phyloP scores from a whole-genome alignment of 2,113 vertebrate genomes.

The Aspidoscelis tigris region DNA sequence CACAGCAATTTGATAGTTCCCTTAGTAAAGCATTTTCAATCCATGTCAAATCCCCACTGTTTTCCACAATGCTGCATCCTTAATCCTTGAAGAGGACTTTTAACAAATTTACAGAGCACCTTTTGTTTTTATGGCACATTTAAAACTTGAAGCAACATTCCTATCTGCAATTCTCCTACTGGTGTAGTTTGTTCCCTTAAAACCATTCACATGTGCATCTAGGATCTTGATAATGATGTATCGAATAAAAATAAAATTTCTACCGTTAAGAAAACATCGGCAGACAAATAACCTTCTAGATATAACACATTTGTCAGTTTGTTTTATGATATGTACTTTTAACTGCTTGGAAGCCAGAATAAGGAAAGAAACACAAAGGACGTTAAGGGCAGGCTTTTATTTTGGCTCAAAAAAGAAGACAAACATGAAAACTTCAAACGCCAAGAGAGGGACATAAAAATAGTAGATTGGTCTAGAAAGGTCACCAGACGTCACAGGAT shows the following conservation, averaged over 20 bases:
- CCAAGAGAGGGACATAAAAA: neutral
- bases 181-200: neutral
- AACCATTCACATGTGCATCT: too few relatives aligned
- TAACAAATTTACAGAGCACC: neutral
- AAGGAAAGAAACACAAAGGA: neutral
- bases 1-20: neutral
- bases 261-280: neutral
- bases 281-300: neutral
- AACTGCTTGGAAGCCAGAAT: neutral
- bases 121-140: neutral
- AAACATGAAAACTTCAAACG: neutral
- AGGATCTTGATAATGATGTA: neutral
- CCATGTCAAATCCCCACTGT: neutral
- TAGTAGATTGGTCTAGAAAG: neutral
- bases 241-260: conserved; percentile 1
- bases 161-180: neutral
- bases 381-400: conserved; percentile 1
- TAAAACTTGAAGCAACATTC: neutral
- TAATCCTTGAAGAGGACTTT: neutral
- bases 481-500: neutral
- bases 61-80: neutral
- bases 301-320: accelerated
- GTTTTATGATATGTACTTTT: conserved; percentile 1
- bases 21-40: neutral
- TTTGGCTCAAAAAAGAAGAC: neutral